Conservation (phyloP, 2,888 invertebrate genomes). For the Tricholauxania praeusta region DNA sequence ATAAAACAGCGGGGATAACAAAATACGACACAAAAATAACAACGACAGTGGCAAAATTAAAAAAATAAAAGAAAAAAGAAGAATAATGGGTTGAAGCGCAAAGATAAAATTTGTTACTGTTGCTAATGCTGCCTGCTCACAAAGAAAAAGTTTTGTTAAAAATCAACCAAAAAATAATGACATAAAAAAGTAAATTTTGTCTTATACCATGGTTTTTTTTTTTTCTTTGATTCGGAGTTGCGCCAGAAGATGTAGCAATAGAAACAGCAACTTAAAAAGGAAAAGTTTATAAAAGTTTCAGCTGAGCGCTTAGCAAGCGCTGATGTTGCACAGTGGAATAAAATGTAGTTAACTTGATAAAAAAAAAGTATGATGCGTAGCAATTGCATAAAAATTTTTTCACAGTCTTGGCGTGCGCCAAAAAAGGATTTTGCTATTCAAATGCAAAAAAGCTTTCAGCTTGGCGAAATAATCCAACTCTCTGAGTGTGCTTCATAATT, state of each 20-base stretch:
- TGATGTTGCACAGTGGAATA: too few relatives aligned
- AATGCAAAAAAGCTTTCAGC: too few relatives aligned
- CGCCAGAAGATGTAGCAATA: not conserved
- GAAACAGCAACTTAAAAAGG: not conserved
- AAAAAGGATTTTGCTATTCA: too few relatives aligned
- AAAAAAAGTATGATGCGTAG: too few relatives aligned
- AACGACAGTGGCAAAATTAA: not conserved
- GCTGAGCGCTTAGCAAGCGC: not conserved
- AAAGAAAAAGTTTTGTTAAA: conserved; percentile 12
- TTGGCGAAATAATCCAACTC: too few relatives aligned
- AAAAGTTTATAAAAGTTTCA: conserved; percentile 2
- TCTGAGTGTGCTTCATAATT: too few relatives aligned
- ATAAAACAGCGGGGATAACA: conserved; percentile 8
- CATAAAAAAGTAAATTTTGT: conserved; percentile 10
- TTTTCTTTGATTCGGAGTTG: not conserved
- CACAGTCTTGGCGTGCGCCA: too few relatives aligned
- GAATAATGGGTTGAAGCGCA: not conserved
- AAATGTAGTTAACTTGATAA: too few relatives aligned
- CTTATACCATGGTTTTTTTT: conserved; percentile 2
- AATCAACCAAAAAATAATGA: conserved; percentile 1
- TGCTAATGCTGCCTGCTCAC: not conserved
- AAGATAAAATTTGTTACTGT: conserved; percentile 2
- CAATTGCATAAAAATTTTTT: too few relatives aligned
- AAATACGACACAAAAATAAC: conserved; percentile 3
- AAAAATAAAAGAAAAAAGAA: not conserved